These are phyloP conservation scores for Gonocerus acuteangulatus DNA, from an alignment of 2,888 invertebrate species.

Conservation along the genomic window DNA sequence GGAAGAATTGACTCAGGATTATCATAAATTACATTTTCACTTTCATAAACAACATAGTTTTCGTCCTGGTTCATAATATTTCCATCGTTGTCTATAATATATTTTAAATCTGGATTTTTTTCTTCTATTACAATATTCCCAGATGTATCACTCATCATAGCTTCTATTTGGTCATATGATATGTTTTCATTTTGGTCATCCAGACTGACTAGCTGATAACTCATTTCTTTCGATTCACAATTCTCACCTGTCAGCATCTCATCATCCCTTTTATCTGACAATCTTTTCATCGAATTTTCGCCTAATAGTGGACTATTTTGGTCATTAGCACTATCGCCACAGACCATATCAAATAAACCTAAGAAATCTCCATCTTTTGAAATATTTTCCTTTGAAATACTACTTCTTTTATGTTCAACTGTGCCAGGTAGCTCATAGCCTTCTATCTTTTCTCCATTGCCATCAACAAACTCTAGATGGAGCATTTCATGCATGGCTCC, in stretches of 20 bases:
- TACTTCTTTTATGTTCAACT: constrained; percentile 30
- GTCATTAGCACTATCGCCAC: constrained; percentile 23
- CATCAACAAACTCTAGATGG: constrained; percentile 37
- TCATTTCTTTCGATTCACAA: constrained; percentile 23
- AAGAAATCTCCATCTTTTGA: constrained; percentile 34
- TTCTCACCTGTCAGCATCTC: constrained; percentile 18
- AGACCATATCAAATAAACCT: constrained; percentile 36
- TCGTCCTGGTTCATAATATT: constrained; percentile 35
- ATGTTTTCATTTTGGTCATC: constrained; percentile 31
- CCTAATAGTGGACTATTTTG: constrained; percentile 28
- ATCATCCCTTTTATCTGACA: constrained; percentile 15
- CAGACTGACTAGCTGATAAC: constrained; percentile 29
- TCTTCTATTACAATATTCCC: constrained; percentile 33
- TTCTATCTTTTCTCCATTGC: constrained; percentile 37
- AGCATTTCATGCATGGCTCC: constrained; percentile 28
- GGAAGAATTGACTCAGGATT: constrained; percentile 25
- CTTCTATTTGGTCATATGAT: constrained; percentile 33
- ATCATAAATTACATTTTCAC: constrained; percentile 34
- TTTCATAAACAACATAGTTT: constrained; percentile 33
- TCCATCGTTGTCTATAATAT: constrained; percentile 34
- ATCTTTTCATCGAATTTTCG: constrained; percentile 22
- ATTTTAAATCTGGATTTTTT: constrained; percentile 33
- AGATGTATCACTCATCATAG: constrained; percentile 31
- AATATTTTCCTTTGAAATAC: constrained; percentile 13
- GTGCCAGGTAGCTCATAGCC: constrained; percentile 36